Base-by-base conservation (phyloP, 2,797 vertebrate genomes). In the Rhabdomys pumilio region DNA sequence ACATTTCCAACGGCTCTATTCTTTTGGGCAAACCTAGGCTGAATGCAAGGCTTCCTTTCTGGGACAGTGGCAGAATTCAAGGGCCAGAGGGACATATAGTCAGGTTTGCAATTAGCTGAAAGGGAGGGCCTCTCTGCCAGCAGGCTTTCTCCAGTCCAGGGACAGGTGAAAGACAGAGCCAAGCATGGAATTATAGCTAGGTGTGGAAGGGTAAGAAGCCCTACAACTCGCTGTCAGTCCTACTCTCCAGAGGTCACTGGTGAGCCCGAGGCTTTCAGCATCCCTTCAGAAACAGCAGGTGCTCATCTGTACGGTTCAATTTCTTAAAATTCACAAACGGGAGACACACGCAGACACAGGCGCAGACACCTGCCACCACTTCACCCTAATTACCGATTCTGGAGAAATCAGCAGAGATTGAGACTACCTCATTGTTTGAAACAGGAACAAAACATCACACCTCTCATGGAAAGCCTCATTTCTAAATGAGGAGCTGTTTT, bases 1-100 rank as follows among this genome's bases (percentile, higher is more conserved):
- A 95, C 86, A 93, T 96, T 96, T 96, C 96, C 92, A 95, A 87
- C 59, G 1, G 38, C 72, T 96, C 63, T 92, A 26, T 69, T 96
- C 89, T 96, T 88, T 55, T 73, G 85, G 67, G 92, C 65, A 89
- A 91, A 73, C 63, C 84, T 5, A 41, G 50, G 53, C 83, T 53
- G 69, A 44, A 91, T 34, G 29, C n/a, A 84, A 57, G 75, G 53
- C 76, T 93, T 95, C 86, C 87, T 82, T 72, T 89, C 89, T 69
- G 85, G 94, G 50, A 50, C 6, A 47, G 83, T 26, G 76, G 72
- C 41, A 89, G 75, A 75, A 65, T 47, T 89, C 59, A 26, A 88
- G 63, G 6, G 47, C 20, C 63, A 24, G 47, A 77, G 24, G 38
- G 59, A 38, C 79, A 67, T 24, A 2, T 14, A 24, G n/a, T 34